phyloP scores from a whole-genome alignment of 2,888 invertebrate genomes.

The Deroplatys truncata region DNA sequence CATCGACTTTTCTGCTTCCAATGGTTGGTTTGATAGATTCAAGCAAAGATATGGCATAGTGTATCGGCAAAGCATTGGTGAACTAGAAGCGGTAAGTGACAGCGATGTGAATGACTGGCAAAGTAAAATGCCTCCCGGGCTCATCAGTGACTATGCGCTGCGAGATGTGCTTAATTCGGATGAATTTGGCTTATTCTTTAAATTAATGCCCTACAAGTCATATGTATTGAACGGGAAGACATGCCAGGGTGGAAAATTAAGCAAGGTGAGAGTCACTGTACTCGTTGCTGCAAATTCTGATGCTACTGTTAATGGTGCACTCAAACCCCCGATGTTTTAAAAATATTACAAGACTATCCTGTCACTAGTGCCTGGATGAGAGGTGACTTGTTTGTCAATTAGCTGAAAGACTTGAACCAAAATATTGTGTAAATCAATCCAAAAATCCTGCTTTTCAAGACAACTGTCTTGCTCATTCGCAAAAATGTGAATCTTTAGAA shows the following conservation, averaged over 20 bases:
- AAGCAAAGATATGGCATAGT: conserved; percentile 28
- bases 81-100: neutral
- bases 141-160: neutral
- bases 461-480: too few relatives aligned
- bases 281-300: neutral
- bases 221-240: neutral
- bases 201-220: neutral
- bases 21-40: conserved; percentile 32
- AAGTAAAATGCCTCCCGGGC: conserved; percentile 16
- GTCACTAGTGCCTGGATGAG: too few relatives aligned
- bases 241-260: neutral
- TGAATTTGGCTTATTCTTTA: neutral
- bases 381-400: too few relatives aligned
- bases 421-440: too few relatives aligned
- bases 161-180: neutral
- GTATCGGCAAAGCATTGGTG: conserved; percentile 24
- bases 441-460: too few relatives aligned
- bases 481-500: too few relatives aligned
- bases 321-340: neutral
- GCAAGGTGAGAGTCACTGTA: neutral
- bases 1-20: conserved; percentile 28
- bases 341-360: neutral
- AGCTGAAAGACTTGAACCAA: too few relatives aligned
- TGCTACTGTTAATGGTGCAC: neutral
- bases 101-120: conserved; percentile 26